phyloP scores from a whole-genome alignment of 2,888 invertebrate species.

The Malthinus seriepunctatus region DNA sequence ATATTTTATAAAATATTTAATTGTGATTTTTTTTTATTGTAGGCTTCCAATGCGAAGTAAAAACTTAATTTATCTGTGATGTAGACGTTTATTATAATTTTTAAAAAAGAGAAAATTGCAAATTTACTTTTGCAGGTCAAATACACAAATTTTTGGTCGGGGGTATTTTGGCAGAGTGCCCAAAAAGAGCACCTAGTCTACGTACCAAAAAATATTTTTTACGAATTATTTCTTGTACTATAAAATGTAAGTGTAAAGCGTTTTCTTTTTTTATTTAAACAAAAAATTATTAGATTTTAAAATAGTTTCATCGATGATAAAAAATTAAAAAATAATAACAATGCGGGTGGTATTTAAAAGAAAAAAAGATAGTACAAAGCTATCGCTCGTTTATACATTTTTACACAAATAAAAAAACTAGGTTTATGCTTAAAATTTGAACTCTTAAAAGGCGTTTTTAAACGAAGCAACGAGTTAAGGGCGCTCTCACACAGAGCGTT shows the following conservation, averaged over 20 bases:
- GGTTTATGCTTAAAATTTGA: too few relatives aligned
- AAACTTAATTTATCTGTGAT: constrained; percentile 42
- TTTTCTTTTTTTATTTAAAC: constrained; percentile 22
- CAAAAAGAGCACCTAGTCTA: constrained; percentile 45
- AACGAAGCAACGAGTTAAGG: neutral
- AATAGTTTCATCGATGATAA: constrained; percentile 27
- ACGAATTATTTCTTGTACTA: constrained; percentile 45
- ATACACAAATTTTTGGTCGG: constrained; percentile 46
- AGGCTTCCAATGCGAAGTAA: constrained; percentile 26
- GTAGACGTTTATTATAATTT: constrained; percentile 30
- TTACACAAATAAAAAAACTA: too few relatives aligned
- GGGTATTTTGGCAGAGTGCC: constrained; percentile 43
- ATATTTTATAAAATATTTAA: constrained; percentile 1
- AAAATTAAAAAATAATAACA: constrained; percentile 36
- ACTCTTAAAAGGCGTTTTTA: neutral
- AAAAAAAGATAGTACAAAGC: constrained; percentile 20
- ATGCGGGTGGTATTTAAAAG: constrained; percentile 19
- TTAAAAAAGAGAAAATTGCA: neutral
- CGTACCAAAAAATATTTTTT: constrained; percentile 46
- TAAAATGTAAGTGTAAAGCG: constrained; percentile 37
- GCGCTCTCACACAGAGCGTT: constrained; percentile 1
- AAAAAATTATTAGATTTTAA: constrained; percentile 22
- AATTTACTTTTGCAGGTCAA: constrained; percentile 41
- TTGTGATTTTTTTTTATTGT: constrained; percentile 16
- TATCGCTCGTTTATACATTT: constrained; percentile 13